A percentile compares a stretch with the other conserved stretches of the same genome.
phyloP scores from a whole-genome alignment of 2,113 vertebrate species.

The Speoplatyrhinus poulsoni region DNA sequence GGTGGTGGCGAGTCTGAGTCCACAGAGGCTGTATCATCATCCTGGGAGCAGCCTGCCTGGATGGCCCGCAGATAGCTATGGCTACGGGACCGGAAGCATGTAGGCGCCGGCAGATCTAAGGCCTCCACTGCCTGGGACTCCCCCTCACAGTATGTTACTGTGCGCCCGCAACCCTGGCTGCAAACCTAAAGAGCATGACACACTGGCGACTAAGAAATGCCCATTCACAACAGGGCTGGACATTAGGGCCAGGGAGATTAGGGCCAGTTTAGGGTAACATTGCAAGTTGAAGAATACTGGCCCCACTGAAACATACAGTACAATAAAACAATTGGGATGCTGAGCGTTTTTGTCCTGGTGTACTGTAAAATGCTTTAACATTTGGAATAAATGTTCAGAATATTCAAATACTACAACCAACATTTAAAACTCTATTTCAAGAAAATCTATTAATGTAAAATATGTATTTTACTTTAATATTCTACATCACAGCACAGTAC shows the following conservation, averaged over 20 bases:
- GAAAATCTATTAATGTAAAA: background rate
- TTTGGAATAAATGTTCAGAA: background rate
- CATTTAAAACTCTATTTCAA: background rate
- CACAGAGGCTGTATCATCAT: slow-evolving; percentile 89
- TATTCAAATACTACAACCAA: background rate
- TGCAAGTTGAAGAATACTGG: background rate
- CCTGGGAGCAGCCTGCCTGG: slow-evolving; percentile 97
- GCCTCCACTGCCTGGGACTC: slow-evolving; percentile 86
- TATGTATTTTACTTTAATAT: background rate
- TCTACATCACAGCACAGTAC: background rate
- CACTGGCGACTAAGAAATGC: slow-evolving; percentile 46
- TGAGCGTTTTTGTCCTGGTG: background rate
- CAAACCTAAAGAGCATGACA: slow-evolving; percentile 80
- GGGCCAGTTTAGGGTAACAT: background rate
- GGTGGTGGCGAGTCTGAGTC: slow-evolving; percentile 92
- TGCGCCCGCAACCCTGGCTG: slow-evolving; percentile 80
- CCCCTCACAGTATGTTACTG: slow-evolving; percentile 83
- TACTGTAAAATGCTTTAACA: background rate
- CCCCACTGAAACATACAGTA: background rate
- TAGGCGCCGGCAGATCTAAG: slow-evolving; percentile 91
- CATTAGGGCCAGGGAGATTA: background rate
- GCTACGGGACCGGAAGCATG: slow-evolving; percentile 95
- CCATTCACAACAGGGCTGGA: slow-evolving; percentile 2
- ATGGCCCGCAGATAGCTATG: slow-evolving; percentile 99
- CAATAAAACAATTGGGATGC: background rate